These are phyloP conservation scores for Campaea margaritaria DNA, from an alignment of 2,888 invertebrate genomes.

Conservation along the genomic window DNA sequence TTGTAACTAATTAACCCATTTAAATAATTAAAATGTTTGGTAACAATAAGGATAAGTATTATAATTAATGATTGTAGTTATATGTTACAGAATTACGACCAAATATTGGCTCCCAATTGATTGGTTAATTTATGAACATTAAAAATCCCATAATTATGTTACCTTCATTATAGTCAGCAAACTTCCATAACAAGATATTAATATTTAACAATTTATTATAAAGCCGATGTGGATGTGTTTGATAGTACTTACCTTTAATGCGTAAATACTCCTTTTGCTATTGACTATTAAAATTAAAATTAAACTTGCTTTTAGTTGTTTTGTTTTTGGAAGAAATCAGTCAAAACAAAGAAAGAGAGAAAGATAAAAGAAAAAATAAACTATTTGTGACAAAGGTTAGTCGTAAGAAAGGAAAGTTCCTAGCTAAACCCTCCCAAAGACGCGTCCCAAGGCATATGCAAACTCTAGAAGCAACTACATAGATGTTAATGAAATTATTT, in stretches of 20 bases:
- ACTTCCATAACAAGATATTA: constrained; percentile 4
- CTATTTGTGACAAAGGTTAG: not conserved
- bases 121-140: not conserved
- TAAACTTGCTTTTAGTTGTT: not conserved
- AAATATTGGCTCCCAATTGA: not conserved
- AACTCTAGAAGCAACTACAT: constrained; percentile 60
- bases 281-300: constrained; percentile 3
- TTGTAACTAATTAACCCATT: no score
- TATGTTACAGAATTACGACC: no score
- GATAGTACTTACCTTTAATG: constrained; percentile 12
- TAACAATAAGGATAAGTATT: no score
- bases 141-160: not conserved
- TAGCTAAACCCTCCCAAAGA: constrained; percentile 56
- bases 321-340: no score
- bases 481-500: constrained; percentile 83
- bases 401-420: constrained; percentile 42
- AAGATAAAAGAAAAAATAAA: no score
- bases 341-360: not conserved
- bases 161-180: not conserved
- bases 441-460: constrained; percentile 61
- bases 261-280: no score
- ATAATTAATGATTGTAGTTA: no score
- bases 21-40: no score
- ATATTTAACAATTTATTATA: constrained; percentile 13
- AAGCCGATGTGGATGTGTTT: not conserved